These are phyloP conservation scores for Syngnathoides biaculeatus DNA, from an alignment of 2,113 vertebrate species.

Conservation along the genomic window DNA sequence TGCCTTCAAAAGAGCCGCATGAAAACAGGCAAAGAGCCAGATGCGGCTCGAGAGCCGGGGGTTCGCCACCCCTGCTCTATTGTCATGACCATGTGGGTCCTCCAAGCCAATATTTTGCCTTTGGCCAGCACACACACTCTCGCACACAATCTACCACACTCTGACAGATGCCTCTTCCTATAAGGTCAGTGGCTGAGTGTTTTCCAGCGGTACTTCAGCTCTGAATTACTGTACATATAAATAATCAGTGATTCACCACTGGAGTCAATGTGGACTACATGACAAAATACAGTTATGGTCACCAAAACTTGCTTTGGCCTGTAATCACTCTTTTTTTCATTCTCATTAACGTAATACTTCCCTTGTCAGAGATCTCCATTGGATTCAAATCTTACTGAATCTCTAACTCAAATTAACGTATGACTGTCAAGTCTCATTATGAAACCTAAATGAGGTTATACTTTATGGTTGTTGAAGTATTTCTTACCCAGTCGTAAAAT, in stretches of 20 bases:
- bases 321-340: background rate
- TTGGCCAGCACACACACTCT: slow-evolving; percentile 20
- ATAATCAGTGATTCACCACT: background rate
- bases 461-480: slow-evolving; percentile 19
- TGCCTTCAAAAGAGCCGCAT: no score
- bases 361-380: slow-evolving; percentile 28
- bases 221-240: slow-evolving; percentile 13
- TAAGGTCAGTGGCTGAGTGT: slow-evolving; percentile 36
- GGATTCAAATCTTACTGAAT: slow-evolving; percentile 19
- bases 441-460: slow-evolving; percentile 26
- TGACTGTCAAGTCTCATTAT: slow-evolving; percentile 28
- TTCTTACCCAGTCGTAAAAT: slow-evolving; percentile 24
- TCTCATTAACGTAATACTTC: slow-evolving; percentile 5
- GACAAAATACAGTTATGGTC: slow-evolving; percentile 13
- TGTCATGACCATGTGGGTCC: slow-evolving; percentile 8
- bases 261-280: slow-evolving; percentile 44
- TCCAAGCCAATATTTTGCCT: slow-evolving; percentile 12
- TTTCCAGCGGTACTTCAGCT: slow-evolving; percentile 19
- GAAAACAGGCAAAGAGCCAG: no score
- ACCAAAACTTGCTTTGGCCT: slow-evolving; percentile 29
- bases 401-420: slow-evolving; percentile 3
- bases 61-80: no score
- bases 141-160: slow-evolving; percentile 18
- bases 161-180: slow-evolving; percentile 33
- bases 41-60: no score